phyloP scores from a whole-genome alignment of 2,888 invertebrate genomes.

The Laspeyria flexula region DNA sequence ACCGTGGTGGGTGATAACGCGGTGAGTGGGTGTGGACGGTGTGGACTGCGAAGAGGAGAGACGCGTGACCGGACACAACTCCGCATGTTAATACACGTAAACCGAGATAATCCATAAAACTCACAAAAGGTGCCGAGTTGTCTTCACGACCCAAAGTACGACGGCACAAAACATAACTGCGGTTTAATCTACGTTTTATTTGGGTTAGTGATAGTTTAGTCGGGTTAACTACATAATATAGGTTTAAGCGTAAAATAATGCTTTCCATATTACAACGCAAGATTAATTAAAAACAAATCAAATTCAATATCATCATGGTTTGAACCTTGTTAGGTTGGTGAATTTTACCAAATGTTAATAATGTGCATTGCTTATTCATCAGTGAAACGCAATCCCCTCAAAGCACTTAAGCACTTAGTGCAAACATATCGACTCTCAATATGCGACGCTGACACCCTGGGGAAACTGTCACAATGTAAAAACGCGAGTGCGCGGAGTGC shows the following conservation, averaged over 20 bases:
- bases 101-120: conserved; percentile 82
- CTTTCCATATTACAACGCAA: background rate
- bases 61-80: conserved; percentile 75
- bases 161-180: conserved; percentile 49
- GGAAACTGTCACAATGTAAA: conserved; percentile 79
- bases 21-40: conserved; percentile 63
- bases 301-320: background rate
- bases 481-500: conserved; percentile 71
- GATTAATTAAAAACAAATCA: background rate
- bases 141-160: conserved; percentile 66
- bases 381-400: conserved; percentile 76
- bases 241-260: too few species aligned
- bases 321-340: conserved; percentile 20
- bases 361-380: conserved; percentile 77
- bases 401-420: conserved; percentile 84
- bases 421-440: conserved; percentile 83
- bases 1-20: conserved; percentile 71
- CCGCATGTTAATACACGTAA: conserved; percentile 79
- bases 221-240: too few species aligned
- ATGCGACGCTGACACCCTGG: conserved; percentile 70
- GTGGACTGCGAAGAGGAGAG: conserved; percentile 50
- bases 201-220: too few species aligned
- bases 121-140: conserved; percentile 83
- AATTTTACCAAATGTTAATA: conserved; percentile 48
- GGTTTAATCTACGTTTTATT: conserved; percentile 37